A percentile compares a stretch with the other conserved stretches of the same genome.
Evolutionary conservation across 2,113 vertebrate species (phyloP).

Genomic region (Myrmecophaga tridactyla): DNA sequence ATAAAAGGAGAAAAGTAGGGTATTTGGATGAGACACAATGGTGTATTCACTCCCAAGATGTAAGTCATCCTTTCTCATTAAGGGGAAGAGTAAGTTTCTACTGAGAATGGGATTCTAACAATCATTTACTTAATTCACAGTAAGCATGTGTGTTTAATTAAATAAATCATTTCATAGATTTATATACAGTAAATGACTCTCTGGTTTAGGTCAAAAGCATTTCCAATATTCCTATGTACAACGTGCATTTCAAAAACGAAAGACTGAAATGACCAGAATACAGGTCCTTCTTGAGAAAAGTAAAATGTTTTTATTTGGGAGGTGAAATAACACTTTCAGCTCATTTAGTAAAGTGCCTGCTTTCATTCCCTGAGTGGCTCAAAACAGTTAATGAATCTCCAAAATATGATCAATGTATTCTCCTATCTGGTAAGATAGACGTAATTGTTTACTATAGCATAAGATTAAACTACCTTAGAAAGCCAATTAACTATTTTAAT

Average conservation of each 20-base stretch:
- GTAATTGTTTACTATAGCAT: background rate
- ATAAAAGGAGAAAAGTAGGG: background rate
- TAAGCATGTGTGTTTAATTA: background rate
- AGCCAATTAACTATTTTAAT: background rate
- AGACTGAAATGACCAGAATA: background rate
- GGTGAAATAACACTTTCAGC: background rate
- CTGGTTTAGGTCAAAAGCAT: background rate
- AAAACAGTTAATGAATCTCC: background rate
- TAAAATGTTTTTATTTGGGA: background rate
- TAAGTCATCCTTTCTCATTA: background rate
- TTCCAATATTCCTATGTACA: background rate
- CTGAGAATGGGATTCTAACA: background rate
- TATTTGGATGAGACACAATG: background rate
- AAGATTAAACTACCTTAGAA: slow-evolving; percentile 43
- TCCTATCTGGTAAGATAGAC: background rate
- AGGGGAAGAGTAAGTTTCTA: background rate
- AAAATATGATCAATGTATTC: background rate
- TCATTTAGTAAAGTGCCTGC: background rate
- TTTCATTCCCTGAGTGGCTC: background rate
- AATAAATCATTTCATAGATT: background rate
- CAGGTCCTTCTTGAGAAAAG: background rate
- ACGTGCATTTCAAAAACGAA: background rate
- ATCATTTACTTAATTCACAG: background rate
- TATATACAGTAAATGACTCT: background rate
- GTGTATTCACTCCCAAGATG: background rate